These are phyloP conservation scores for Caenorhabditis zanzibari DNA, from an alignment of 2,888 invertebrate species.

Conservation along the genomic window DNA sequence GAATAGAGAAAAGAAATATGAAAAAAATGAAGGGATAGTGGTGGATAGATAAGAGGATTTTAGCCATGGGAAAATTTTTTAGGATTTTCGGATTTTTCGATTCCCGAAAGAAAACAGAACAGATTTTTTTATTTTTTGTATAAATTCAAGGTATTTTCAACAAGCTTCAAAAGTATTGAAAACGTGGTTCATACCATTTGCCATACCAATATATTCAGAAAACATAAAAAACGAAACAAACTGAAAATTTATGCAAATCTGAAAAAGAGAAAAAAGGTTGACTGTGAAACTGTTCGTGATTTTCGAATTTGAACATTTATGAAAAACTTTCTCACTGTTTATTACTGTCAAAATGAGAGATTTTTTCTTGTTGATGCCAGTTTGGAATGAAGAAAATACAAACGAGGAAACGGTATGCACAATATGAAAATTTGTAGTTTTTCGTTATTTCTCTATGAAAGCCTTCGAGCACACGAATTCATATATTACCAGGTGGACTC, in stretches of 20 bases:
- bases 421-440: neutral
- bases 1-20: neutral
- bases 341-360: conserved; percentile 27
- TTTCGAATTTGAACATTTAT: conserved; percentile 16
- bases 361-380: conserved; percentile 31
- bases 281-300: conserved; percentile 13
- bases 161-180: neutral
- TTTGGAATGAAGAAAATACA: conserved; percentile 26
- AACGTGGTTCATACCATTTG: neutral
- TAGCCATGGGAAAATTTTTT: neutral
- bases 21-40: neutral
- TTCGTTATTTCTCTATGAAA: no score
- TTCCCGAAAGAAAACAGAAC: neutral
- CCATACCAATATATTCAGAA: neutral
- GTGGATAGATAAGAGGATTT: conserved; percentile 23
- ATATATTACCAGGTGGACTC: no score
- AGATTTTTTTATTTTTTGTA: no score
- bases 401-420: conserved; percentile 5
- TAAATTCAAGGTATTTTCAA: neutral
- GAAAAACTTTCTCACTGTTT: conserved; percentile 2
- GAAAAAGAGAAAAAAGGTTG: neutral
- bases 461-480: no score
- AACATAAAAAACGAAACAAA: conserved; percentile 3
- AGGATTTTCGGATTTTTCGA: neutral
- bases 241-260: conserved; percentile 35